Evolutionary conservation across 2,797 vertebrate species (phyloP).

Genomic region (Acrossocheilus fasciatus): DNA sequence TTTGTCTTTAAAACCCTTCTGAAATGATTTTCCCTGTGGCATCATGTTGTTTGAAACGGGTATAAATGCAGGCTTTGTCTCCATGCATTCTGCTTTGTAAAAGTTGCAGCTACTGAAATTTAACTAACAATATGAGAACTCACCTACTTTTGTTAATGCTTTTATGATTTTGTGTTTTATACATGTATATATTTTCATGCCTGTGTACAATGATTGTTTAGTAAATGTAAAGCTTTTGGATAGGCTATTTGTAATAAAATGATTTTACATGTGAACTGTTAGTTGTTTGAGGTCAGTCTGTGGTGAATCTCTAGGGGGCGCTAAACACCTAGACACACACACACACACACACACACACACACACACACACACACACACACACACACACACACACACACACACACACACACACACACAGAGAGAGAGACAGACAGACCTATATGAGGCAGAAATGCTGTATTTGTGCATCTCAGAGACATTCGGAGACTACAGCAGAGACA

Average conservation of each 20-base stretch:
- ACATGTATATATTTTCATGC: slow-evolving; percentile 54
- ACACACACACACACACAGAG: too few species aligned
- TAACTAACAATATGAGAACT: neutral
- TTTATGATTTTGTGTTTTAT: slow-evolving; percentile 54
- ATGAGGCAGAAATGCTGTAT: neutral
- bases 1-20: slow-evolving; percentile 1
- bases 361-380: neutral
- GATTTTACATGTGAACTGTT: neutral
- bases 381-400: too few species aligned
- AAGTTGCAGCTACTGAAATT: slow-evolving; percentile 17
- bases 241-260: slow-evolving; percentile 56
- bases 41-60: slow-evolving; percentile 1
- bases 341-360: slow-evolving; percentile 2
- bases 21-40: neutral
- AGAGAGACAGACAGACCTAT: too few species aligned
- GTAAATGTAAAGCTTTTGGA: neutral
- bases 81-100: neutral
- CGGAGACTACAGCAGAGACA: neutral
- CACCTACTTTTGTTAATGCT: slow-evolving; percentile 2
- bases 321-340: slow-evolving; percentile 6
- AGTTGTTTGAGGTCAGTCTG: neutral
- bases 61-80: slow-evolving; percentile 7
- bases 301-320: slow-evolving; percentile 5
- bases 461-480: neutral
- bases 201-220: slow-evolving; percentile 51